These are phyloP conservation scores for Platynereis dumerilii DNA, from an alignment of 2,888 invertebrate species.

Conservation along the genomic window DNA sequence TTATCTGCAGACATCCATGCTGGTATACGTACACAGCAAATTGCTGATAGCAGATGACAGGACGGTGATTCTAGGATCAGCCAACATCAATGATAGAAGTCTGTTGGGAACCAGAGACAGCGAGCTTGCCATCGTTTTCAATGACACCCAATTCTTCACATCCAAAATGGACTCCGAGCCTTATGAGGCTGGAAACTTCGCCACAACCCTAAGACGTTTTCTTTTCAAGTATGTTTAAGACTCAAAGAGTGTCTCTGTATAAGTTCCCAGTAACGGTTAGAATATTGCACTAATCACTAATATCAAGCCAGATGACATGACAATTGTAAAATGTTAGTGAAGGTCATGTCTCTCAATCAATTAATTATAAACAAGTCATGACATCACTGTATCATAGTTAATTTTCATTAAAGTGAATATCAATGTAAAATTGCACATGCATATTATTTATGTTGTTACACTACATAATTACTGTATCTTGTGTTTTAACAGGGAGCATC, in stretches of 20 bases:
- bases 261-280: too few relatives aligned
- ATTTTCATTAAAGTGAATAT: too few relatives aligned
- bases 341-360: too few relatives aligned
- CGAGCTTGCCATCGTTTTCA: slow-evolving; percentile 83
- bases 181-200: slow-evolving; percentile 85
- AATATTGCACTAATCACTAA: too few relatives aligned
- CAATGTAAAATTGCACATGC: too few relatives aligned
- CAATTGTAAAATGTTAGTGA: too few relatives aligned
- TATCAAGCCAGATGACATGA: too few relatives aligned
- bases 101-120: slow-evolving; percentile 93
- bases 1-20: slow-evolving; percentile 76
- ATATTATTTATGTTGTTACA: too few relatives aligned
- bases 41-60: slow-evolving; percentile 93
- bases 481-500: slow-evolving; percentile 78
- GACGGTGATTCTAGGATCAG: slow-evolving; percentile 91
- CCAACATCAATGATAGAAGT: slow-evolving; percentile 97
- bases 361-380: too few relatives aligned
- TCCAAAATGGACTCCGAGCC: slow-evolving; percentile 80
- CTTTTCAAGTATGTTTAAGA: slow-evolving; percentile 70
- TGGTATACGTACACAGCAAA: slow-evolving; percentile 98
- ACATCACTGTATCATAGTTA: too few relatives aligned
- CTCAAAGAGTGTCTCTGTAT: too few relatives aligned
- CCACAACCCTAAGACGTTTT: slow-evolving; percentile 81
- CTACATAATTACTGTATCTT: too few relatives aligned
- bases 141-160: slow-evolving; percentile 68